Base-by-base conservation (phyloP, 2,888 invertebrate genomes). In the Volucella bombylans region DNA sequence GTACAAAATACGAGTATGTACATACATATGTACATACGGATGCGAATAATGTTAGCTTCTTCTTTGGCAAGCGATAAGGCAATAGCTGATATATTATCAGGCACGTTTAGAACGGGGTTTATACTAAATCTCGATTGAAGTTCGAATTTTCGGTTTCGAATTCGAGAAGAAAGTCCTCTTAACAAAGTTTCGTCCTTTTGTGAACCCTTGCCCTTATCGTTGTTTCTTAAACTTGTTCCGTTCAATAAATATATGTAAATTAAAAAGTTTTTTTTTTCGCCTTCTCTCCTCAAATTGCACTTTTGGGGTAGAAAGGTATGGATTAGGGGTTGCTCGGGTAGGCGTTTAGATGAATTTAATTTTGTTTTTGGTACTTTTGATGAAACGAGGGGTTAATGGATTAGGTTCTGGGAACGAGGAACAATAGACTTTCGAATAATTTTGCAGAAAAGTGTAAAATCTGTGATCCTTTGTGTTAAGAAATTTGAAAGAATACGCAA, bases 91-190 rank as follows among this genome's bases (percentile, higher is more conserved):
- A 31, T 15, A 73, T 74, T 57, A 57, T 57, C 49, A 41, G 43
- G 55, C 62, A 73, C 54, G 73, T 73, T 43, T 23, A 49, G 11
- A 2, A n/a, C 1, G 31, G 8, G 15, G n/a, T 11, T 43, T n/a
- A 41, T 31, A 47, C 23, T 18, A n/a, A 62, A 49, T 45, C 69
- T 78, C 68, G 61, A 77, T 77, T 77, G 68, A 77, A 77, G 69
- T 69, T 47, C 45, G 54, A 69, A 55, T 77, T 77, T 69, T 67
- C 14, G 50, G 67, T 52, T 47, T n/a, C 3, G 15, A 31, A 31
- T 31, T 31, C 6, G 38, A 64, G 55, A 64, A 31, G 18, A 64
- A 54, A 45, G 45, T 52, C 52, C 10, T 43, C 4, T 14, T 14
- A 31, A 43, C 8, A 31, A 45, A 45, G n/a, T 45, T 14, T 59